A percentile compares a stretch with the other conserved stretches of the same genome.
These are phyloP conservation scores for Botia kubotai DNA, from an alignment of 2,797 vertebrate species.

Conservation along the genomic window DNA sequence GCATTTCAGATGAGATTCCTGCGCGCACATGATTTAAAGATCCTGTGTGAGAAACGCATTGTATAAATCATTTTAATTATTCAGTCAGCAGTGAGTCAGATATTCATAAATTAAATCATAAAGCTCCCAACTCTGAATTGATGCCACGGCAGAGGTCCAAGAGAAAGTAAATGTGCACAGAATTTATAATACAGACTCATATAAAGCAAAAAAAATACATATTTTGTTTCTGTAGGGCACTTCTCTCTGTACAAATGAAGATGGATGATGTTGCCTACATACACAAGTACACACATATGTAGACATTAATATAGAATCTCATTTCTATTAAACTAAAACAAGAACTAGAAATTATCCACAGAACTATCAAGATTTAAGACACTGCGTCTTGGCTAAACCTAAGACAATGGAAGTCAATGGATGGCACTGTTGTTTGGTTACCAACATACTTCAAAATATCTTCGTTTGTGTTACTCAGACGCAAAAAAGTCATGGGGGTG, in stretches of 20 bases:
- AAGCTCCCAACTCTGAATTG: constrained; percentile 18
- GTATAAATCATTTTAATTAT: constrained; percentile 36
- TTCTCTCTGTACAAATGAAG: constrained; percentile 24
- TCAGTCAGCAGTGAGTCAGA: constrained; percentile 41
- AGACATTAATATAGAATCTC: background rate
- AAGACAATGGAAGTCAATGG: too few species aligned
- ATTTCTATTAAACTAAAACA: background rate
- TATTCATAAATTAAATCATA: constrained; percentile 44
- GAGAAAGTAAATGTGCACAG: constrained; percentile 22
- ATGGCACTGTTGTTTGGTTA: too few species aligned
- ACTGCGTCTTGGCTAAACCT: too few species aligned
- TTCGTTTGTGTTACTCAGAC: too few species aligned
- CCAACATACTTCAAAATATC: too few species aligned
- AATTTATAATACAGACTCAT: background rate
- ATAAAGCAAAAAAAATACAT: background rate
- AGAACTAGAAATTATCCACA: background rate
- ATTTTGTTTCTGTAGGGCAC: background rate
- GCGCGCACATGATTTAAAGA: background rate
- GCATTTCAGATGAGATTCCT: constrained; percentile 26
- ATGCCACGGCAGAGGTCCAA: constrained; percentile 27
- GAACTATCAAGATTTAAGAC: too few species aligned
- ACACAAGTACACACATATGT: constrained; percentile 9
- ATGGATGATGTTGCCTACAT: constrained; percentile 22
- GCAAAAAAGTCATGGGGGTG: too few species aligned
- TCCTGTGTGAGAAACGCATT: background rate